Evolutionary conservation across 2,797 vertebrate genomes (phyloP).

Genomic region (Typhlichthys eigenmanni): DNA sequence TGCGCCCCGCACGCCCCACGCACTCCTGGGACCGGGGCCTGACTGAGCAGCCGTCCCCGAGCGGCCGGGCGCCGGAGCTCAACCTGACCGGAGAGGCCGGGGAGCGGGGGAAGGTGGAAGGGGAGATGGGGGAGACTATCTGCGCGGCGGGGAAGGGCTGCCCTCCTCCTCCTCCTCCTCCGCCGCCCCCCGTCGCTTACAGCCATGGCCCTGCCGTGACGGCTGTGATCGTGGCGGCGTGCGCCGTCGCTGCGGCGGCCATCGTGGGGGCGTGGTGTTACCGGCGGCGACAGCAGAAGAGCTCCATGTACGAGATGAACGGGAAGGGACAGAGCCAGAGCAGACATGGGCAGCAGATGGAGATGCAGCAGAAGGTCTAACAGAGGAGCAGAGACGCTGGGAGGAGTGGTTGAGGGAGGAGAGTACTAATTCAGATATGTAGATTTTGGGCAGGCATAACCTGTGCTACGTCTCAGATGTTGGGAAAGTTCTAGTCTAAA

Average conservation of each 20-base stretch:
- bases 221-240: conserved; percentile 80
- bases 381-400: conserved; percentile 6
- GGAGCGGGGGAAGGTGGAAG: conserved; percentile 71
- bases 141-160: conserved; percentile 76
- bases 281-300: conserved; percentile 87
- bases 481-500: neutral
- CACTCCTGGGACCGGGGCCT: conserved; percentile 56
- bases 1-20: conserved; percentile 62
- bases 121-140: conserved; percentile 63
- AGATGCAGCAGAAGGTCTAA: conserved; percentile 96
- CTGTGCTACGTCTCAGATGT: conserved; percentile 6
- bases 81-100: conserved; percentile 73
- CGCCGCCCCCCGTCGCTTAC: conserved; percentile 57
- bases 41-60: conserved; percentile 56
- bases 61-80: conserved; percentile 67
- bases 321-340: conserved; percentile 81
- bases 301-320: conserved; percentile 90
- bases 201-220: conserved; percentile 83
- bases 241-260: conserved; percentile 73
- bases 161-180: conserved; percentile 50
- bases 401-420: conserved; percentile 13
- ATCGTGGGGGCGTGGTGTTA: conserved; percentile 86
- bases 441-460: conserved; percentile 39
- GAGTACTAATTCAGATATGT: conserved; percentile 26
- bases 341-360: conserved; percentile 88